Evolutionary conservation across 1,140 invertebrate genomes (phyloP), one percentile per base, ranked within the genome.

Genomic region (Protaetia brevitarsis): DNA sequence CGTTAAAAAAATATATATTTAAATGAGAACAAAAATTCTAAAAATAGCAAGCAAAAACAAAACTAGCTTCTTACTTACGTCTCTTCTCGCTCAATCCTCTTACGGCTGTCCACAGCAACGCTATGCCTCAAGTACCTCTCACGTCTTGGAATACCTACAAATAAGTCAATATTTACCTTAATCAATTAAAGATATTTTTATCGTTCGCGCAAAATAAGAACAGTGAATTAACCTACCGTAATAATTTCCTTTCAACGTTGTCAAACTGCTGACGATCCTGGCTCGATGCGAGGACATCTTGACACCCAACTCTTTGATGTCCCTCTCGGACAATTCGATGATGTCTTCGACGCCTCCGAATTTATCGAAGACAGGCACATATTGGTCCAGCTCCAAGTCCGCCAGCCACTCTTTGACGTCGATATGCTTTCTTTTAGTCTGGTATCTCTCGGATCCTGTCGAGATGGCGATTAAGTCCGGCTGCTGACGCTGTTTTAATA

Each of bases 261-360:
- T 78, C n/a, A 89, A 75, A 74, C 86, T 89, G 34, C 86, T 84
- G 10, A 87, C 80, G 45, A 89, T 83, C 67, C 82, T 80, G 4
- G 86, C 85, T 31, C 87, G 76, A 74, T 89, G 87, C 8, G 82
- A 82, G 0, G 83, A 79, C 72, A 84, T 86, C 51, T 83, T 85
- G 8, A 89, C 79, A 0, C 88, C 87, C 30, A 87, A 71, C 23
- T 83, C 77, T 71, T 83, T 86, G 2, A 89, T 76, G 65, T 88
- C 85, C 2, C 79, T 76, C 70, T 89, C 87, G 5, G 79, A 79
- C 13, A 86, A 78, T 30, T 83, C 79, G 23, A 88, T 75, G 16
- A 89, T 74, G 66, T 88, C 83, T 70, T 85, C 81, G 8, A 86
- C 83, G 3, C 81, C 82, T 58, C 74, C 72, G 66, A 80, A 85